A percentile compares a stretch with the other conserved stretches of the same genome.
phyloP scores from a whole-genome alignment of 35 echinoderm and acorn worm genomes.

The Anneissia japonica region DNA sequence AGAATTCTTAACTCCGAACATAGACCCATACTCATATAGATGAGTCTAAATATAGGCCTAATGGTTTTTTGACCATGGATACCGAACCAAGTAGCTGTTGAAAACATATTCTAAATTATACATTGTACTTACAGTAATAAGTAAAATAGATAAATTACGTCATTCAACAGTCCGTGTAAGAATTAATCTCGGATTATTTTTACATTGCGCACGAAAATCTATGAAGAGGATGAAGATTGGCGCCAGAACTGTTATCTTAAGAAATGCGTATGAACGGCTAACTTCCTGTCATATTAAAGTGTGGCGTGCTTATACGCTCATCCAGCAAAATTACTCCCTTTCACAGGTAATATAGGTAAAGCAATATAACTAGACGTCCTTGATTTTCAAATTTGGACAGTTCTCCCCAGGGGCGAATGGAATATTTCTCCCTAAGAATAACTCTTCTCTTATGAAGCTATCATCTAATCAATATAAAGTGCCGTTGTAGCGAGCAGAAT shows the following conservation, averaged over 20 bases:
- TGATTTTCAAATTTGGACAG: not conserved
- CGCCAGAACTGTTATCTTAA: not conserved
- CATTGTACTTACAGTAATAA: no score
- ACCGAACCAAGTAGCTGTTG: no score
- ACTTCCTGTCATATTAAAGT: not conserved
- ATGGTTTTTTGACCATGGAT: no score
- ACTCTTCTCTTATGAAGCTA: not conserved
- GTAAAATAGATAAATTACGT: not conserved
- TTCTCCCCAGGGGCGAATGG: not conserved
- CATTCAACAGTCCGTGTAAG: not conserved
- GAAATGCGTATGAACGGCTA: not conserved
- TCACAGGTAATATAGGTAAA: not conserved
- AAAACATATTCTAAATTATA: no score
- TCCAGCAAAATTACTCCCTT: not conserved
- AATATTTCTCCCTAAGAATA: not conserved
- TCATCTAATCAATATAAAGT: not conserved
- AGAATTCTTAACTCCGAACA: no score
- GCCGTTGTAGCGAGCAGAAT: not conserved
- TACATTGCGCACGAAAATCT: not conserved
- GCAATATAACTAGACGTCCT: not conserved
- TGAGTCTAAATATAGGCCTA: no score
- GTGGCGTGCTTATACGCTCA: not conserved
- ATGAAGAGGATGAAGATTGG: not conserved
- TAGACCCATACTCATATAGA: no score
- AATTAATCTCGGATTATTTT: not conserved